Percentiles rank a stretch among this genome's conserved stretches.
phyloP scores from a whole-genome alignment of 1,140 invertebrate genomes.

The Drosophila repleta region DNA sequence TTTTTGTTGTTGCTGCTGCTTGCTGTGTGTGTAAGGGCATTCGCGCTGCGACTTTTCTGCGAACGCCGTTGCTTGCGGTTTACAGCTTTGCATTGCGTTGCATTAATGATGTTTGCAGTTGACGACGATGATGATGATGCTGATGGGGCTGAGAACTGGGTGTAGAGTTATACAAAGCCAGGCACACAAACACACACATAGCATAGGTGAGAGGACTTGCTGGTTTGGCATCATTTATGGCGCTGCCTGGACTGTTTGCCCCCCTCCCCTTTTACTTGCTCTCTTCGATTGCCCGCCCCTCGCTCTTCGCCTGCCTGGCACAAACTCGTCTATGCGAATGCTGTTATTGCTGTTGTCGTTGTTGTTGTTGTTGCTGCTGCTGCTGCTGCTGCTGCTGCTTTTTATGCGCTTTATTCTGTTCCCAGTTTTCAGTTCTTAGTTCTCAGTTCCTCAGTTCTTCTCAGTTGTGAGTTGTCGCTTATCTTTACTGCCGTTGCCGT shows the following conservation, averaged over 20 bases:
- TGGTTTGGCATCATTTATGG: constrained; percentile 40
- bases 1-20: constrained; percentile 7
- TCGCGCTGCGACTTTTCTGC: constrained; percentile 25
- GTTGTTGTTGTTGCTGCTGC: background rate
- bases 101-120: constrained; percentile 31
- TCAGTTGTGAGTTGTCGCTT: constrained; percentile 23
- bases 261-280: background rate
- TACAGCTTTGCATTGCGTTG: constrained; percentile 39
- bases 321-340: constrained; percentile 70
- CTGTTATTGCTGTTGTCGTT: constrained; percentile 1
- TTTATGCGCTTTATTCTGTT: constrained; percentile 40
- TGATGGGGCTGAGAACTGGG: constrained; percentile 40
- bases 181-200: constrained; percentile 5
- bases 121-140: constrained; percentile 7
- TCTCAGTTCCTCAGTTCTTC: constrained; percentile 22
- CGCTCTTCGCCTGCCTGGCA: constrained; percentile 9
- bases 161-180: constrained; percentile 35
- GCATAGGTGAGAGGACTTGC: constrained; percentile 38
- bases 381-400: constrained; percentile 12
- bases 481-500: constrained; percentile 39
- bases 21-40: constrained; percentile 8
- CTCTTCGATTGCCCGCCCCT: background rate
- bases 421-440: constrained; percentile 10
- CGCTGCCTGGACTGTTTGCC: background rate
- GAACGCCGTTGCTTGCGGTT: constrained; percentile 18